phyloP scores from a whole-genome alignment of 2,797 vertebrate species.

The Antrozous pallidus region DNA sequence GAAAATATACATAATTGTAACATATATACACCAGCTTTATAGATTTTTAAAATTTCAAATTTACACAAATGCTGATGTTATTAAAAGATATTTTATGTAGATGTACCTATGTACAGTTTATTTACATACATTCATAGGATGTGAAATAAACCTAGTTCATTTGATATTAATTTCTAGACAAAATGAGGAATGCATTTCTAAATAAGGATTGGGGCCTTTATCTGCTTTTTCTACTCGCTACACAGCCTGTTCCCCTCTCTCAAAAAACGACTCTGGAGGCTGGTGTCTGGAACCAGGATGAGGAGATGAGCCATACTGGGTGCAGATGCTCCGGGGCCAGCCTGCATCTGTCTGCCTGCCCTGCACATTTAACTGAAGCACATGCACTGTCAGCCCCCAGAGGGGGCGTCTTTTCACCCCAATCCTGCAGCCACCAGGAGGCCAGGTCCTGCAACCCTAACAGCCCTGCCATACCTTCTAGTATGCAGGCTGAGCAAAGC shows the following conservation, averaged over 20 bases:
- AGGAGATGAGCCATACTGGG: neutral
- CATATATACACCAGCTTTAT: slow-evolving; percentile 93
- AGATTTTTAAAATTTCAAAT: slow-evolving; percentile 89
- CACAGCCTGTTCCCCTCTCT: slow-evolving; percentile 49
- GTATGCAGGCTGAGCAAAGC: neutral
- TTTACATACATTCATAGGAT: slow-evolving; percentile 99
- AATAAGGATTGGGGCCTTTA: slow-evolving; percentile 66
- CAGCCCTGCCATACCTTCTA: neutral
- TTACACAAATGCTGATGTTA: slow-evolving; percentile 89
- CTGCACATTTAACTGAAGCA: neutral
- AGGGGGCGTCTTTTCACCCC: neutral
- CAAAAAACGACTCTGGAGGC: slow-evolving; percentile 12
- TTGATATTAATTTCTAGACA: slow-evolving; percentile 88
- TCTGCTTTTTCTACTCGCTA: slow-evolving; percentile 56
- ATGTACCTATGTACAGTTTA: slow-evolving; percentile 89
- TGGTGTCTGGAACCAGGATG: slow-evolving; percentile 68
- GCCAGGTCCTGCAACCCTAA: neutral
- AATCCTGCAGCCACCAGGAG: neutral
- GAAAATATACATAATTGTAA: slow-evolving; percentile 93
- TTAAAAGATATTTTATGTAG: slow-evolving; percentile 88
- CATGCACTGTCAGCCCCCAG: neutral
- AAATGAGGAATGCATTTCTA: slow-evolving; percentile 90
- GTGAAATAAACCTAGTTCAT: slow-evolving; percentile 88
- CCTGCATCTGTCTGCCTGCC: slow-evolving; percentile 42
- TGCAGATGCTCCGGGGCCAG: slow-evolving; percentile 46